Evolutionary conservation across 37 sponge, comb jelly and placozoan species (phyloP).

Genomic region (Geodia barretti): DNA sequence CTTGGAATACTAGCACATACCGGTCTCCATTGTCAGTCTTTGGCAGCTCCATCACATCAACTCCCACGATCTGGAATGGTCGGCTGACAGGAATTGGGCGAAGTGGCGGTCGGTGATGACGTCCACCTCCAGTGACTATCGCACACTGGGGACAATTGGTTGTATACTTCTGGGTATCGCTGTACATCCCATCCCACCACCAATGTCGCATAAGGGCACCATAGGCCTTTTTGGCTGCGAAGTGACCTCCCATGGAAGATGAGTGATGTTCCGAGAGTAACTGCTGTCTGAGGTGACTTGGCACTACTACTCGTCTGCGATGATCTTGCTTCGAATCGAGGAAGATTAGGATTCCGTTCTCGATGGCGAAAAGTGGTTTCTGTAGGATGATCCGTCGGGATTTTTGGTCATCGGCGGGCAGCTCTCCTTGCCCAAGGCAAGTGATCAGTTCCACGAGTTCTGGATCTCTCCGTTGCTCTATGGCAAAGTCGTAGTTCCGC

Average conservation of each 20-base stretch:
- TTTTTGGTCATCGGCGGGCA: constrained; percentile 3
- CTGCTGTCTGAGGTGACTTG: constrained; percentile 2
- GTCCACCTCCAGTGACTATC: too few relatives aligned
- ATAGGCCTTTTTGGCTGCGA: constrained; percentile 10
- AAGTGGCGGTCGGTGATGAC: too few relatives aligned
- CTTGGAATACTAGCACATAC: too few relatives aligned
- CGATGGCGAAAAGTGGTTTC: not conserved
- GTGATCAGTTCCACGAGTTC: not conserved
- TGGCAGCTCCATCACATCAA: too few relatives aligned
- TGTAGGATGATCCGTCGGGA: not conserved
- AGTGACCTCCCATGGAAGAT: constrained; percentile 6
- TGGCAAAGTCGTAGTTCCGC: not conserved
- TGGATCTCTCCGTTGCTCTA: constrained; percentile 11
- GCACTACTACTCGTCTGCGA: constrained; percentile 11
- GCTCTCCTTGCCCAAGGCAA: too few relatives aligned
- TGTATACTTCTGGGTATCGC: too few relatives aligned
- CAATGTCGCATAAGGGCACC: constrained; percentile 4
- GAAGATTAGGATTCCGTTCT: constrained; percentile 2
- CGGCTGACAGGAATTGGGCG: too few relatives aligned
- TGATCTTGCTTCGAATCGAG: constrained; percentile 17
- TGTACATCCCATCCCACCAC: constrained; percentile 39
- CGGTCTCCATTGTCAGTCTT: too few relatives aligned
- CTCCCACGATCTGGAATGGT: too few relatives aligned
- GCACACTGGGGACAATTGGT: too few relatives aligned
- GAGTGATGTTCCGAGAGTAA: not conserved